phyloP scores from a whole-genome alignment of 2,797 vertebrate genomes.

The Myotis myotis region DNA sequence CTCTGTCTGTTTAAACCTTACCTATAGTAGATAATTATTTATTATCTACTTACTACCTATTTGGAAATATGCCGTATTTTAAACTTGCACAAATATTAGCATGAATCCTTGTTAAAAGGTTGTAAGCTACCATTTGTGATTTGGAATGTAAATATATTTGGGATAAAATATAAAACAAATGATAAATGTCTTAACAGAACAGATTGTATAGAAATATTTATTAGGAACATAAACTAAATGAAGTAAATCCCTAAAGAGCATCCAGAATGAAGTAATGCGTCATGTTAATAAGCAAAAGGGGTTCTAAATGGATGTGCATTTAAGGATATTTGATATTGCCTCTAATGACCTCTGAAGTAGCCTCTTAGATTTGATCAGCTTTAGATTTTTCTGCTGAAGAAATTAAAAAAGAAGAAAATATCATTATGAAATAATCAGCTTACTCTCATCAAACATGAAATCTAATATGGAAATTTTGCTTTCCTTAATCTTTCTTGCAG shows the following conservation, averaged over 20 bases:
- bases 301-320: not conserved
- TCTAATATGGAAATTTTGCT: not conserved
- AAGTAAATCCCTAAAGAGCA: not conserved
- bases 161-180: constrained; percentile 41
- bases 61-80: not conserved
- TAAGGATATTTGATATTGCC: not conserved
- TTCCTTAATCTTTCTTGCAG: not conserved
- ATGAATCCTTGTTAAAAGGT: not conserved
- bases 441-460: not conserved
- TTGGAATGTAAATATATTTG: constrained; percentile 37
- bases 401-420: constrained; percentile 33
- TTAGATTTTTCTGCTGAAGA: constrained; percentile 42
- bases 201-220: constrained; percentile 36
- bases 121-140: not conserved
- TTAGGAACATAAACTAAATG: not conserved
- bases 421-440: not conserved
- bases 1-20: not conserved
- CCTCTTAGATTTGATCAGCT: constrained; percentile 27
- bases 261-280: not conserved
- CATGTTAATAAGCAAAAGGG: not conserved
- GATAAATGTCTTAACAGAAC: constrained; percentile 15
- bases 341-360: not conserved
- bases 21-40: not conserved
- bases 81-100: not conserved
- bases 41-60: not conserved